phyloP scores from a whole-genome alignment of 2,113 vertebrate genomes.

The Phocoena sinus region DNA sequence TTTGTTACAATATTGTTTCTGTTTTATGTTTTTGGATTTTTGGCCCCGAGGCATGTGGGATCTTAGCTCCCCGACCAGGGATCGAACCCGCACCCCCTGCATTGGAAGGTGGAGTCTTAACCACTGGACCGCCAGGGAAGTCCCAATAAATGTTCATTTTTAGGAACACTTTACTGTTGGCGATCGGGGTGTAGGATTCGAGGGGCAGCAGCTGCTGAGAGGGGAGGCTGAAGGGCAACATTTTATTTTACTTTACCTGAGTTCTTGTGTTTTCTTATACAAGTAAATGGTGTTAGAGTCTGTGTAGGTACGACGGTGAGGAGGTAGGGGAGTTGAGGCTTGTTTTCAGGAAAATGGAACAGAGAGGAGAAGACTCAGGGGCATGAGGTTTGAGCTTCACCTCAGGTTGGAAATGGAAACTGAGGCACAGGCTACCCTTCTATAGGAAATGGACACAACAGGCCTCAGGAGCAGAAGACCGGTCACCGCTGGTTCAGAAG shows the following conservation, averaged over 20 bases:
- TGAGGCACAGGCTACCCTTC: neutral
- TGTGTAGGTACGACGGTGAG: neutral
- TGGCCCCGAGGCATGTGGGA: no score
- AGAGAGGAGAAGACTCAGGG: neutral
- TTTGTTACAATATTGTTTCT: no score
- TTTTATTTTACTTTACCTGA: neutral
- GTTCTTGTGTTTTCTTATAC: neutral
- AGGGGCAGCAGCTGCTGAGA: neutral
- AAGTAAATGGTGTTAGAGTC: neutral
- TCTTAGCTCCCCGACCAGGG: no score
- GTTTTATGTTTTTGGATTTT: no score
- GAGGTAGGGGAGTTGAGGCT: neutral
- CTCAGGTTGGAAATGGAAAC: neutral
- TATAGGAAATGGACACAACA: neutral
- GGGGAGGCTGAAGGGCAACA: neutral
- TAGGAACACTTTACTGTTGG: neutral
- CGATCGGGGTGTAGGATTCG: neutral
- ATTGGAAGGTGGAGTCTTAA: no score
- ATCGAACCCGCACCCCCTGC: no score
- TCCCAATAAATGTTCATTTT: no score
- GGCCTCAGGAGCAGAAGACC: neutral
- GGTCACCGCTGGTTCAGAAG: fast-evolving
- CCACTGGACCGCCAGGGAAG: no score
- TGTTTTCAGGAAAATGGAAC: neutral
- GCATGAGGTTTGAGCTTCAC: neutral